Evolutionary conservation across 2,888 invertebrate species (phyloP), one percentile per base, ranked within the genome.

Genomic region (Colostygia pectinataria): DNA sequence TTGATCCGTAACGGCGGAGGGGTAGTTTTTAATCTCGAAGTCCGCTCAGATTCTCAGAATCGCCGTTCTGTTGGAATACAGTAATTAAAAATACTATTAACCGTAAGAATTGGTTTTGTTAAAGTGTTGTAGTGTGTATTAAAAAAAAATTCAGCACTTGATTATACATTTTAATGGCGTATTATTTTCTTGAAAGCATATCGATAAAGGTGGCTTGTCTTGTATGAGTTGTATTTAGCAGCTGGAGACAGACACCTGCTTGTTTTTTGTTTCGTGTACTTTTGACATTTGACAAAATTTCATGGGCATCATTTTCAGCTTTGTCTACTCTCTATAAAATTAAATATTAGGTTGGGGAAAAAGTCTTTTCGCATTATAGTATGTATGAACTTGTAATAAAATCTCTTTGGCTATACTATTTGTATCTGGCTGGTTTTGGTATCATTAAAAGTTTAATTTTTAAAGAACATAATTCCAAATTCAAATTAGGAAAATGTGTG

Each of bases 201-300:
- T 61, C 69, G 39, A 39, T 50, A 32, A 58, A 58, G 53, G 57
- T 59, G 54, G 55, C 57, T 58, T 45, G 75, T 82, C 80, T 41
- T 38, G 37, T 39, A 33, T 40, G 40, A 32, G 14, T 40, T 14
- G 37, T 25, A 32, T 32, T 33, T n/a, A 49, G 53, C 46, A 53
- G 58, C 60, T 60, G 55, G 34, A 24, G 24, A 42, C 33, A 41
- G 12, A 47, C 66, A 85, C 85, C 86, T 85, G 85, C 83, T 66
- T 60, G 37, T 57, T 68, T 67, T 61, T 62, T 57, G 69, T 70
- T 62, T 46, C 65, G 60, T 73, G 78, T 76, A 80, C 79, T 80
- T 85, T 73, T 85, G 86, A 83, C 88, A 86, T 88, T 87, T 80
- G 62, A 57, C 64, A 57, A 65, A 60, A 53, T 58, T 54, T 44